phyloP scores from a whole-genome alignment of 2,888 invertebrate genomes.

The Aphrophora alni region DNA sequence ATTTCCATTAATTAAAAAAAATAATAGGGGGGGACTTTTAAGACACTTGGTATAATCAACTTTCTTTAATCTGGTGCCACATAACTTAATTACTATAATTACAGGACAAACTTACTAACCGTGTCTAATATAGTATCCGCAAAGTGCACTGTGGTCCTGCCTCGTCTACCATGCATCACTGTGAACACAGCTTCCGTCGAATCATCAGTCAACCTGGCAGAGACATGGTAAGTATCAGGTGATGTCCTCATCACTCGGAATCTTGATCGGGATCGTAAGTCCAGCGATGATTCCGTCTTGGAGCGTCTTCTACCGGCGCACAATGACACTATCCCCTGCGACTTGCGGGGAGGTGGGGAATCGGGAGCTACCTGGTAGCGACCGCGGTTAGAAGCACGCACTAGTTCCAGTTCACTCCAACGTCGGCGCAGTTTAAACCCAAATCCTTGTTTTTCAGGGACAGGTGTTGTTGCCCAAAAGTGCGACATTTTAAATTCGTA shows the following conservation, averaged over 20 bases:
- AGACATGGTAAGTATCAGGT: slow-evolving; percentile 40
- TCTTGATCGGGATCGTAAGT: slow-evolving; percentile 26
- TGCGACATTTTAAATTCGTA: slow-evolving; percentile 21
- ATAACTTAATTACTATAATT: too few species aligned
- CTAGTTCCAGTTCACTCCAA: slow-evolving; percentile 51
- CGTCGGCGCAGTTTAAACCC: slow-evolving; percentile 50
- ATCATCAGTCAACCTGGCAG: slow-evolving; percentile 30
- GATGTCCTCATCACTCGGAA: slow-evolving; percentile 23
- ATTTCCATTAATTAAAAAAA: too few species aligned
- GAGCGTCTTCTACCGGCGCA: slow-evolving; percentile 26
- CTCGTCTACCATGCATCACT: neutral
- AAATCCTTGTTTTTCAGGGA: slow-evolving; percentile 37
- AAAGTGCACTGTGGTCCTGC: slow-evolving; percentile 2
- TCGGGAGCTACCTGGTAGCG: slow-evolving; percentile 41
- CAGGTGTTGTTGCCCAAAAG: slow-evolving; percentile 21
- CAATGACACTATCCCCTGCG: slow-evolving; percentile 26
- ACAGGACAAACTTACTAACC: neutral
- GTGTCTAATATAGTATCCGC: neutral
- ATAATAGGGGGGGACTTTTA: too few species aligned
- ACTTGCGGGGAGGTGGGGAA: slow-evolving; percentile 21
- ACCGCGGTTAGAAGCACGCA: slow-evolving; percentile 35
- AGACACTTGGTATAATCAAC: too few species aligned
- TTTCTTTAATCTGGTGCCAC: too few species aligned
- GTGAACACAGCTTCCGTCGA: slow-evolving; percentile 28
- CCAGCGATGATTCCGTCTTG: slow-evolving; percentile 27